These are phyloP conservation scores for Periophthalmodon schlosseri DNA, from an alignment of 2,113 vertebrate species.

Conservation along the genomic window DNA sequence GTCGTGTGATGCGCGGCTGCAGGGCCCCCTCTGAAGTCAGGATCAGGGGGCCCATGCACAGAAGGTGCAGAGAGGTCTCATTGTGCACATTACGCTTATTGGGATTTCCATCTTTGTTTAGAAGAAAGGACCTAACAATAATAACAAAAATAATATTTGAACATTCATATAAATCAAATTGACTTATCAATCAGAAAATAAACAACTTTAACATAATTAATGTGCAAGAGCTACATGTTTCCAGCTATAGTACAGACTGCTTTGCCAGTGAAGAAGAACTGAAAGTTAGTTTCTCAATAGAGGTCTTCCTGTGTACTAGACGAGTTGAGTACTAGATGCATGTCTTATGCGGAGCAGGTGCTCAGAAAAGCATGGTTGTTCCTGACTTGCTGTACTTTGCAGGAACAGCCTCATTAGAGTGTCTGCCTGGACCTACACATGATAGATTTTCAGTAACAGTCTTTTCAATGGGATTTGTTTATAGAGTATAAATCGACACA, in stretches of 20 bases:
- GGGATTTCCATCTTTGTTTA: slow-evolving; percentile 95
- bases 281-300: background rate
- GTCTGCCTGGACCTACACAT: background rate
- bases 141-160: background rate
- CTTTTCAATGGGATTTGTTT: background rate
- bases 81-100: slow-evolving; percentile 98
- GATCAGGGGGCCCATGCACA: slow-evolving; percentile 97
- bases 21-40: slow-evolving; percentile 90
- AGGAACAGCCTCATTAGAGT: background rate
- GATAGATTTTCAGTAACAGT: slow-evolving; percentile 1
- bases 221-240: background rate
- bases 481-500: background rate
- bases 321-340: background rate
- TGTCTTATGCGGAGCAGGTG: slow-evolving; percentile 6
- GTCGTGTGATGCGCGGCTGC: slow-evolving; percentile 87
- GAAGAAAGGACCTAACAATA: slow-evolving; percentile 87
- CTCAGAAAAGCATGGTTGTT: slow-evolving; percentile 1
- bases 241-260: background rate
- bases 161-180: background rate
- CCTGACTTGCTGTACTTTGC: slow-evolving; percentile 5
- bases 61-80: slow-evolving; percentile 94
- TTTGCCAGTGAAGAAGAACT: background rate
- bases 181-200: too few species aligned
- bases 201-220: background rate
- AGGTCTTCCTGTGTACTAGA: background rate